Percentiles rank a stretch among this genome's conserved stretches.
Evolutionary conservation across 2,797 vertebrate genomes (phyloP).

Genomic region (Aselliscus stoliczkanus): DNA sequence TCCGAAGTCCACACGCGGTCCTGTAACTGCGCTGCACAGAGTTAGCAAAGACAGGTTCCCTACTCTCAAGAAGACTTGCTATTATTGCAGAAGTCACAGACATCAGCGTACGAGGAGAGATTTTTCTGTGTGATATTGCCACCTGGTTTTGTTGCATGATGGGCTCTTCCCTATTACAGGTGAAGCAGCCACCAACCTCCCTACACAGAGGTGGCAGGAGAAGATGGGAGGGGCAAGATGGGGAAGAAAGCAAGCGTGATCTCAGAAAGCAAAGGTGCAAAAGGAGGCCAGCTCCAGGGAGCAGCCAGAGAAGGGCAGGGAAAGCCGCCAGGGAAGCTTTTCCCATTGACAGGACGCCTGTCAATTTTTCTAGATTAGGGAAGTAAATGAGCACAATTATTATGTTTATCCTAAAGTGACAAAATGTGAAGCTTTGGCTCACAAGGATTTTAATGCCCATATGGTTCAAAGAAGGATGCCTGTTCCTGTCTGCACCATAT

Average conservation of each 20-base stretch:
- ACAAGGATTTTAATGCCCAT: slow-evolving; percentile 34
- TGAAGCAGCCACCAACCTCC: not conserved
- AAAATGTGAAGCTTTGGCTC: not conserved
- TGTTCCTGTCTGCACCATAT: not conserved
- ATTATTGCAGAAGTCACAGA: no score
- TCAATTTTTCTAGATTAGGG: not conserved
- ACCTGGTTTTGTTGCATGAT: not conserved
- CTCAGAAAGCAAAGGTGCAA: not conserved
- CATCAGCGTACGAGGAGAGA: not conserved
- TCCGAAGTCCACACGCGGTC: rapidly evolving
- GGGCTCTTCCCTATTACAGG: not conserved
- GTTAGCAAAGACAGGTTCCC: not conserved
- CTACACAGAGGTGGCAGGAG: not conserved
- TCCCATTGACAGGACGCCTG: not conserved
- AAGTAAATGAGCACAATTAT: not conserved
- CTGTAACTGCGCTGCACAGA: not conserved
- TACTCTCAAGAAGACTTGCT: not conserved
- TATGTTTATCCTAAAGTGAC: not conserved
- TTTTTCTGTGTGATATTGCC: not conserved
- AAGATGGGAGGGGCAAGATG: not conserved
- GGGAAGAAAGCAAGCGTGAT: not conserved
- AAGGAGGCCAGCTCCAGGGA: not conserved
- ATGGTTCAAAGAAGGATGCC: not conserved
- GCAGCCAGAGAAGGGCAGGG: not conserved
- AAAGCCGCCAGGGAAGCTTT: not conserved